Evolutionary conservation across 2,797 vertebrate genomes (phyloP), one percentile per base, ranked within the genome.

Genomic region (Miichthys miiuy): DNA sequence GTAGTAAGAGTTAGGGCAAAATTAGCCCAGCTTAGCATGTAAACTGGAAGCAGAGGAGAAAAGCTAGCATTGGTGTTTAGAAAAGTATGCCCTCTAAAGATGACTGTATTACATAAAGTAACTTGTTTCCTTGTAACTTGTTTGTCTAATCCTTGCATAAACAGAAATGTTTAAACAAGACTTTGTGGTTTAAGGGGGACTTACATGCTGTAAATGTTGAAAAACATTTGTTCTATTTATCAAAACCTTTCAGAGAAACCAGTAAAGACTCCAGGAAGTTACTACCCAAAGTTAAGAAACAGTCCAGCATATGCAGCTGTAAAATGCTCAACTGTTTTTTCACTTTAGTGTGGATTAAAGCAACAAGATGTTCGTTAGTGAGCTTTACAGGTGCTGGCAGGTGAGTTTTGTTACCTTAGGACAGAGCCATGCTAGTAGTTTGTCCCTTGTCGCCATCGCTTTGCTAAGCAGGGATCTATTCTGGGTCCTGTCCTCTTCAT

Each of bases 101-200:
- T 21, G 17, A 25, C 5, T 38, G 23, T 38, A 62, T 44, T 20
- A 47, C 17, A 38, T 5, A 23, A n/a, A 41, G 17, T 42, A 55
- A 51, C 14, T 69, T 38, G 34, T 38, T 38, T 38, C 34, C 8
- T 38, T 38, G 34, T 38, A 38, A 38, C 34, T 2, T 17, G 4
- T 56, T 69, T 64, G 56, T 54, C 25, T 55, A 38, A 62, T n/a
- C 18, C 4, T 0, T 14, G 5, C 21, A 77, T 51, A 63, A 68
- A 46, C 25, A 38, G 4, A 61, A 4, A 55, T 6, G 27, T 61
- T 51, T 61, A 67, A 21, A 75, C 56, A 42, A 9, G 30, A 48
- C 13, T 67, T 51, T 51, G 55, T 3, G 65, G 65, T 47, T 76
- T 68, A 46, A 34, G n/a, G 9, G 20, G 6, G 21, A 60, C 9